Percentiles rank a stretch among this genome's conserved stretches.
phyloP scores from a whole-genome alignment of 2,113 vertebrate genomes.

The Eudorcas thomsonii region DNA sequence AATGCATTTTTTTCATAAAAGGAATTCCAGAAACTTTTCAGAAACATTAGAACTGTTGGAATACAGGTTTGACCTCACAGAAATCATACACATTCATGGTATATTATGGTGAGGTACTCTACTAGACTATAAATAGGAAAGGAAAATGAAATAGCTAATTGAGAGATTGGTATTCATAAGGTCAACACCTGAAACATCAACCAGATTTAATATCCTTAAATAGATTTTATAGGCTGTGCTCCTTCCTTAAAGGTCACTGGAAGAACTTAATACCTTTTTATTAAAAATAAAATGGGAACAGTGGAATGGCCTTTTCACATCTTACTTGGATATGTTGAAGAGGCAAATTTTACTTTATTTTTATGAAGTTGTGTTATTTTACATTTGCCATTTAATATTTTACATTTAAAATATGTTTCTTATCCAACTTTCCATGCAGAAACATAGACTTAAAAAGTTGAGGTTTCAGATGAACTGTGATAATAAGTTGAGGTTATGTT shows the following conservation, averaged over 20 bases:
- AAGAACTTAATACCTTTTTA: slow-evolving; percentile 58
- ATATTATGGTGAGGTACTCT: not conserved
- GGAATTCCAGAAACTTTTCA: not conserved
- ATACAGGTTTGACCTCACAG: not conserved
- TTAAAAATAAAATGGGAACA: slow-evolving; percentile 39
- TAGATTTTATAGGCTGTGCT: slow-evolving; percentile 42
- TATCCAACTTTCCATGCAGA: not conserved
- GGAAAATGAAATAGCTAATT: slow-evolving; percentile 24
- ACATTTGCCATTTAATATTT: slow-evolving; percentile 32
- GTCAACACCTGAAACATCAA: slow-evolving; percentile 28
- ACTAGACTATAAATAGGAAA: not conserved
- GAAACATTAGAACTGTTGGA: not conserved
- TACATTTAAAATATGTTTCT: slow-evolving; percentile 1
- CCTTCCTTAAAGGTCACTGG: slow-evolving; percentile 56
- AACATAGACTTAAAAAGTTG: not conserved
- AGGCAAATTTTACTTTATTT: slow-evolving; percentile 33
- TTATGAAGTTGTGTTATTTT: slow-evolving; percentile 31
- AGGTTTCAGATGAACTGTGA: not conserved
- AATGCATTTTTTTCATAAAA: not conserved
- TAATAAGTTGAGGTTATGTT: not conserved
- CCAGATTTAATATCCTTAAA: slow-evolving; percentile 32
- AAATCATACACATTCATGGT: not conserved
- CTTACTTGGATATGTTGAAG: slow-evolving; percentile 30
- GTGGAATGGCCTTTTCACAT: slow-evolving; percentile 52
- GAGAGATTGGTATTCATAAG: slow-evolving; percentile 44